These are phyloP conservation scores for Brachionus plicatilis DNA, from an alignment of 1,140 invertebrate genomes.

Conservation along the genomic window DNA sequence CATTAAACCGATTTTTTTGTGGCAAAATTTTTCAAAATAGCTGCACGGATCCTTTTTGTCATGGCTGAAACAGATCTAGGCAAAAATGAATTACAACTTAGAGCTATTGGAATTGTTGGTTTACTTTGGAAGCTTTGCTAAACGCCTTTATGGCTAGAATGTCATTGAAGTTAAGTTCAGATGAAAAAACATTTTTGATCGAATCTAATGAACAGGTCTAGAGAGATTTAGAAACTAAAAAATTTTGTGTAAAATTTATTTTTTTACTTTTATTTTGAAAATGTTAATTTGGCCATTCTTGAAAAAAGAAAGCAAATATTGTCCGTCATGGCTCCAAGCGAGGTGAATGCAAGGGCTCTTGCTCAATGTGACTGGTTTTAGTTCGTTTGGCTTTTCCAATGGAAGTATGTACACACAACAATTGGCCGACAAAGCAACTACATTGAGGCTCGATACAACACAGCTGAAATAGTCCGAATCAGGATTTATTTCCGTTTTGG, in stretches of 20 bases:
- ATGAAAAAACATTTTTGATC: background rate
- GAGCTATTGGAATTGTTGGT: background rate
- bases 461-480: background rate
- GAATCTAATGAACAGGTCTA: background rate
- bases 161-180: background rate
- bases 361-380: background rate
- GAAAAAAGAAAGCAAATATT: background rate
- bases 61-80: background rate
- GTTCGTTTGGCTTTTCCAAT: slow-evolving; percentile 37
- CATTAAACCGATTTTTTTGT: background rate
- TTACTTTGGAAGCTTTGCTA: slow-evolving; percentile 17
- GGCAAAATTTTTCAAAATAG: slow-evolving; percentile 2
- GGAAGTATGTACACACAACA: slow-evolving; percentile 21
- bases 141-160: slow-evolving; percentile 19
- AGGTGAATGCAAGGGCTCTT: background rate
- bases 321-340: slow-evolving; percentile 3
- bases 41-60: background rate
- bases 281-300: background rate
- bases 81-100: background rate
- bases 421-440: background rate
- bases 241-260: background rate
- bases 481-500: background rate
- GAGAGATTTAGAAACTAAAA: background rate
- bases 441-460: background rate
- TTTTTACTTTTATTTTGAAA: background rate